Conservation (phyloP, 2,888 invertebrate genomes). For the Sclerodermus sp. region DNA sequence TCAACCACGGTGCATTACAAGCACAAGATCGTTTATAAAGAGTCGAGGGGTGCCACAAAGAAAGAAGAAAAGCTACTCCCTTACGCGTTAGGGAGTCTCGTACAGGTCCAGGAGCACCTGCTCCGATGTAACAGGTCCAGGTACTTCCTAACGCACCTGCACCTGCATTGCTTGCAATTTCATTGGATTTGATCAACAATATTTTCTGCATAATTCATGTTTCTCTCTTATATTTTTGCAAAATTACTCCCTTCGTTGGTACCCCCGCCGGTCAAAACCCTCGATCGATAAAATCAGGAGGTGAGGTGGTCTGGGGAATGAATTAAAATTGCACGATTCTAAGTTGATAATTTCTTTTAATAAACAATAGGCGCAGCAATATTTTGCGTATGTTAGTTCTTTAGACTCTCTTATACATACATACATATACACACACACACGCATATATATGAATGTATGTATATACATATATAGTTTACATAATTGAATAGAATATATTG, state of each 20-base stretch:
- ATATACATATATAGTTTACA: conserved; percentile 37
- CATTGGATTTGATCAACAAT: neutral
- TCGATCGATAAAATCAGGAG: neutral
- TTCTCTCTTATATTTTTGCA: too few relatives aligned
- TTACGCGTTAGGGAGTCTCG: conserved; percentile 23
- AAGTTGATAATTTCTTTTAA: conserved; percentile 41
- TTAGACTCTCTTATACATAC: conserved; percentile 52
- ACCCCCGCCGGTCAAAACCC: too few relatives aligned
- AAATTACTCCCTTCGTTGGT: too few relatives aligned
- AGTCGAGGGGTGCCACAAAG: conserved; percentile 15
- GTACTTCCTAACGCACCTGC: conserved; percentile 20
- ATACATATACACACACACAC: too few relatives aligned
- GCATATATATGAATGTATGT: too few relatives aligned
- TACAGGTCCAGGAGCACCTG: conserved; percentile 37
- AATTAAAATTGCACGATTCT: neutral
- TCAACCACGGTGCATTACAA: conserved; percentile 22
- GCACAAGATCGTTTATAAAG: conserved; percentile 10
- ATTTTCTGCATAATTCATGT: neutral
- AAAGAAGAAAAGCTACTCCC: conserved; percentile 16
- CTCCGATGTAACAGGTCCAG: conserved; percentile 19
- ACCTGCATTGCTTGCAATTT: conserved; percentile 28
- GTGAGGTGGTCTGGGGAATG: too few relatives aligned
- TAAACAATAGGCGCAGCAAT: conserved; percentile 50
- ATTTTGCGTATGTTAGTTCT: conserved; percentile 51
- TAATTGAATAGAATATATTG: conserved; percentile 36